Evolutionary conservation across 2,888 invertebrate species (phyloP), one percentile per base, ranked within the genome.

Genomic region (Kryphioiulus occultus): DNA sequence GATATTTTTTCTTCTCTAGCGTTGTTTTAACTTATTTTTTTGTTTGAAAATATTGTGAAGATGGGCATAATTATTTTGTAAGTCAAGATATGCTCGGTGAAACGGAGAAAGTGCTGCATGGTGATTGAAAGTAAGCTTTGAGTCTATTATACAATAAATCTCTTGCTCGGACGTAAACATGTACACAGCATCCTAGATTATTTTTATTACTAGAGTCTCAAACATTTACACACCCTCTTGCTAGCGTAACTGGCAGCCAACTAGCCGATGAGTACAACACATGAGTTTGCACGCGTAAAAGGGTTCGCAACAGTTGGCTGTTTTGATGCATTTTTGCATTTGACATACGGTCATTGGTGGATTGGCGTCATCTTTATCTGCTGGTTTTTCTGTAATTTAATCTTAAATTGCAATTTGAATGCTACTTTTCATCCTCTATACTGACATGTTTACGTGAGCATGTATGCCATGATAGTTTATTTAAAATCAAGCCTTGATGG

Each of bases 1-100:
- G 19, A 1, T 59, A 9, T 59, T 59, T 59, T n/a, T 59, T 59
- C n/a, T 59, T 59, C 59, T 59, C 22, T 59, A 59, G 59, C 59
- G 59, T n/a, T 59, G n/a, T 59, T 59, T 59, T 19, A 59, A 59
- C n/a, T 59, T 47, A 47, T 47, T 59, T 59, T 59, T 59, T n/a
- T n/a, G 5, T 5, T 4, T 17, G 7, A 4, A 59, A 59, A 59
- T 59, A n/a, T 47, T 47, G 47, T 47, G 17, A 47, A 47, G 47
- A 17, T 47, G 15, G 47, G 47, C 17, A 47, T 47, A 47, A 47
- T 47, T 4, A 17, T 17, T 59, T 22, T 17, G 4, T 59, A 12
- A 12, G 68, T 26, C 26, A 68, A 26, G 26, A 68, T 68, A 12
- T 68, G 26, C 12, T 26, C 12, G 26, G 2, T 26, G 22, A 68